Percentiles rank a stretch among this genome's conserved stretches.
Evolutionary conservation across 2,888 invertebrate genomes (phyloP).

Genomic region (Dendrolimus pini): DNA sequence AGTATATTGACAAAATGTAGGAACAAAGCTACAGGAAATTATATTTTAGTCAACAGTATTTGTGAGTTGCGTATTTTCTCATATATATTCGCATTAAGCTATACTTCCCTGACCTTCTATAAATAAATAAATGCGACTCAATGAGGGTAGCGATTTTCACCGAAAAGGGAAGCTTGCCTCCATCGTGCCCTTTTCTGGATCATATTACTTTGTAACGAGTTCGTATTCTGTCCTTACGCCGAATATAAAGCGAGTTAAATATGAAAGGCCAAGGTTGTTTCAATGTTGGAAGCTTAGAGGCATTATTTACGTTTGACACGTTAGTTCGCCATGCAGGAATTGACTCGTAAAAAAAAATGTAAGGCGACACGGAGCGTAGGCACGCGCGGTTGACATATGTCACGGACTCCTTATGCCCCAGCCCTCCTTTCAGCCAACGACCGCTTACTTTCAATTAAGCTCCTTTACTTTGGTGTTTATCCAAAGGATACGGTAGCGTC

Average conservation of each 20-base stretch:
- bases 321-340: not conserved
- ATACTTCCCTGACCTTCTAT: not conserved
- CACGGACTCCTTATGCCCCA: conserved; percentile 24
- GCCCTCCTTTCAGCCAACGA: conserved; percentile 22
- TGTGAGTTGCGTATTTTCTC: not conserved
- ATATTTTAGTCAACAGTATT: not conserved
- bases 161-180: not conserved
- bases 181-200: no score
- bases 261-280: conserved; percentile 1
- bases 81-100: not conserved
- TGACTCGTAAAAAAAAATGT: not conserved
- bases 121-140: not conserved
- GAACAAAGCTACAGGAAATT: no score
- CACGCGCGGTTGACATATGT: conserved; percentile 52
- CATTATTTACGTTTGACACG: not conserved
- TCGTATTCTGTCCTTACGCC: not conserved
- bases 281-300: not conserved
- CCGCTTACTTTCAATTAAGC: conserved; percentile 17
- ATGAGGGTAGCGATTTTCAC: not conserved
- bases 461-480: not conserved
- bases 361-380: conserved; percentile 25
- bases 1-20: no score
- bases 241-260: not conserved
- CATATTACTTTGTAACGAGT: not conserved
- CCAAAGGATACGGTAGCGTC: no score